Percentiles rank a stretch among this genome's conserved stretches.
phyloP scores from a whole-genome alignment of 2,888 invertebrate genomes.

The Hedychridium roseum region DNA sequence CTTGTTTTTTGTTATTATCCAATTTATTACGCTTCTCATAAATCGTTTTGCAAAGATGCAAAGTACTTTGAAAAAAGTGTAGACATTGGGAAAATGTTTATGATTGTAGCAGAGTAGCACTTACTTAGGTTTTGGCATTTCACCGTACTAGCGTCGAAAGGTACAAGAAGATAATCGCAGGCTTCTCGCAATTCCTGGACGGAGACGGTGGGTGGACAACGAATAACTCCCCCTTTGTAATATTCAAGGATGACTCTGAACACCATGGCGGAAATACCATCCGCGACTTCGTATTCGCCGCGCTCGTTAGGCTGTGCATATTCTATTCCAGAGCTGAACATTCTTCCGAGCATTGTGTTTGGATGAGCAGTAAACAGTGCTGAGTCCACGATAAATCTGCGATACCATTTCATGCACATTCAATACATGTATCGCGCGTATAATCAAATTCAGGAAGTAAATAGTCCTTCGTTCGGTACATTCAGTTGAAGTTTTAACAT shows the following conservation, averaged over 20 bases:
- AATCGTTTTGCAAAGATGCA: no score
- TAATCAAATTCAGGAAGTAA: no score
- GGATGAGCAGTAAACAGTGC: conserved; percentile 93
- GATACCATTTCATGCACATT: no score
- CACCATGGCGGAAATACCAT: conserved; percentile 94
- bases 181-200: conserved; percentile 97
- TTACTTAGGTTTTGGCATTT: conserved; percentile 95
- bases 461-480: no score
- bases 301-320: conserved; percentile 94
- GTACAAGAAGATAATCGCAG: conserved; percentile 97
- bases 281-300: conserved; percentile 97
- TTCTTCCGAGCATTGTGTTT: conserved; percentile 98
- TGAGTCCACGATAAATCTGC: conserved; percentile 86
- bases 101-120: no score
- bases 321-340: conserved; percentile 93
- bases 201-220: conserved; percentile 94
- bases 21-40: no score
- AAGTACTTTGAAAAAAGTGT: no score
- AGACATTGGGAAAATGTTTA: no score
- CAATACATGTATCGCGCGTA: no score
- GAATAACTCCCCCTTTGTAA: conserved; percentile 89
- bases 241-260: conserved; percentile 95
- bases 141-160: conserved; percentile 95
- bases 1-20: no score
- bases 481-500: no score